Conservation (phyloP, 2,113 vertebrate species). For the Numenius arquata region DNA sequence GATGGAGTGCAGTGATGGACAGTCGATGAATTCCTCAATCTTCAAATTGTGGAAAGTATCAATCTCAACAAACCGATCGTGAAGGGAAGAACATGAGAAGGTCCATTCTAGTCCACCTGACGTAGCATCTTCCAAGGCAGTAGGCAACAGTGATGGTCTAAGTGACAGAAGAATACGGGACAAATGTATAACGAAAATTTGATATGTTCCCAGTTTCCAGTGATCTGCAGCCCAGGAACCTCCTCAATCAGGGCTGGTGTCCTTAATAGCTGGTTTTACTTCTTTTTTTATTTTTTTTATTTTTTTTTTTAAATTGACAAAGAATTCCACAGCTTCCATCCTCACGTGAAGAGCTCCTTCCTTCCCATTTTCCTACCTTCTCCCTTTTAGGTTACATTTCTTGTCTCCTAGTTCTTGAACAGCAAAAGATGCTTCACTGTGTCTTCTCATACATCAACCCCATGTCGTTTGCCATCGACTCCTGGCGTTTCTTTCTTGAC, state of each 20-base stretch:
- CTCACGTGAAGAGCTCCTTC: background rate
- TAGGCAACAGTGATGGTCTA: background rate
- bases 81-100: background rate
- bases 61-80: background rate
- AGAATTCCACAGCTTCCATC: background rate
- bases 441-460: background rate
- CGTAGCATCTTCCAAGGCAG: background rate
- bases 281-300: background rate
- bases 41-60: background rate
- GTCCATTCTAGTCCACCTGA: background rate
- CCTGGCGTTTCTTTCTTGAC: background rate
- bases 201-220: background rate
- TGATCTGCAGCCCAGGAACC: background rate
- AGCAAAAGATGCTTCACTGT: background rate
- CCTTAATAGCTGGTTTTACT: background rate
- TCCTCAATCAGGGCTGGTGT: background rate
- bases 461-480: fast-evolving
- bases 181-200: background rate
- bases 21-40: background rate
- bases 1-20: background rate
- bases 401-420: background rate
- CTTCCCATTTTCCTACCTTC: background rate
- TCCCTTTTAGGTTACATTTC: background rate
- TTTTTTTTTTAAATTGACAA: background rate
- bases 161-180: background rate